These are phyloP conservation scores for Carcharodon carcharias DNA, from an alignment of 2,797 vertebrate species.

Conservation along the genomic window DNA sequence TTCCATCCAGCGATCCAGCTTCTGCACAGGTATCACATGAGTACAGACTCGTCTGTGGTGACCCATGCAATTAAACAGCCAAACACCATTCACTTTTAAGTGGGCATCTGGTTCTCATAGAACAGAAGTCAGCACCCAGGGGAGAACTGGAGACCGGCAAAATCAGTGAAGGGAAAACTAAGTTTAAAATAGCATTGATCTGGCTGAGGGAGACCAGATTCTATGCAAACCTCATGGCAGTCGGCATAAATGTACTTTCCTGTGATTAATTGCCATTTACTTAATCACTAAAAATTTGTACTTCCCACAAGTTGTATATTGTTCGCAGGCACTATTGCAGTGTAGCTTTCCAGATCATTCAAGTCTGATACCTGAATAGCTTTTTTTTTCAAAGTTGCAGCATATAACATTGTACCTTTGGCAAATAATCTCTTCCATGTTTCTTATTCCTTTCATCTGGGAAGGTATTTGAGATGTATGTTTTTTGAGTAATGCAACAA, in stretches of 20 bases:
- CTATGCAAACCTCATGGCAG: background rate
- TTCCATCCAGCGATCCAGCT: background rate
- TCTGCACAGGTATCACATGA: background rate
- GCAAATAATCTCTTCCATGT: background rate
- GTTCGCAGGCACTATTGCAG: background rate
- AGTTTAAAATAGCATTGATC: background rate
- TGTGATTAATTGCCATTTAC: background rate
- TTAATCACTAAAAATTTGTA: background rate
- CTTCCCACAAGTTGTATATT: background rate
- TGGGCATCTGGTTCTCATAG: background rate
- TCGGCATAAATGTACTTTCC: background rate
- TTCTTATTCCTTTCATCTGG: background rate
- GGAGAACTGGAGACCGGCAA: background rate
- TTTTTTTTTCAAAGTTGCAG: background rate
- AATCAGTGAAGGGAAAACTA: background rate
- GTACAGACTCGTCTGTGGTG: background rate
- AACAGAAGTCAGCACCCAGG: background rate
- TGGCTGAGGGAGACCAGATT: background rate
- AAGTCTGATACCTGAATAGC: background rate
- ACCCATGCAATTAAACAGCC: background rate
- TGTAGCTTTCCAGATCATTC: background rate
- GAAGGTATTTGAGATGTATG: background rate
- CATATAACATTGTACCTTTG: background rate
- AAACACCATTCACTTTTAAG: background rate
- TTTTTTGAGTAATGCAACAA: background rate